Evolutionary conservation across 2,113 vertebrate genomes (phyloP).

Genomic region (Ameiurus melas): DNA sequence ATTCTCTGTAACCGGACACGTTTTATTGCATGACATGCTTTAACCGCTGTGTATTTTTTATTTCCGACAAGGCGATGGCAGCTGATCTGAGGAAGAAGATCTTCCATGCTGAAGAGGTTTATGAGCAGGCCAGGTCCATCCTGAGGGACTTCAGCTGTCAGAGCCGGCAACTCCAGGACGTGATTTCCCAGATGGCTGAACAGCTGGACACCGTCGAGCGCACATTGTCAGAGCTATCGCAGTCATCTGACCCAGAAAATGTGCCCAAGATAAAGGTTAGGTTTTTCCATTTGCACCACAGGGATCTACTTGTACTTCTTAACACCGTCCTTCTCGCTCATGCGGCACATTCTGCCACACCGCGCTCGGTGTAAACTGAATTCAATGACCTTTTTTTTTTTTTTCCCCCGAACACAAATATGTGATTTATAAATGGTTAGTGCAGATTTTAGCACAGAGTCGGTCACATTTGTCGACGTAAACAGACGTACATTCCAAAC

Average conservation of each 20-base stretch:
- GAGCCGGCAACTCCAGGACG: constrained; percentile 81
- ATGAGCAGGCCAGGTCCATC: constrained; percentile 79
- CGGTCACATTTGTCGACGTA: neutral
- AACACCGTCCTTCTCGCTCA: neutral
- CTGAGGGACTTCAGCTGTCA: constrained; percentile 84
- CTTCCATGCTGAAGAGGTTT: constrained; percentile 81
- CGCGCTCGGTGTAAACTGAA: neutral
- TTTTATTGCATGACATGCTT: neutral
- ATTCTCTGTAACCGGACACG: neutral
- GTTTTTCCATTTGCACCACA: neutral
- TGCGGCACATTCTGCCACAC: neutral
- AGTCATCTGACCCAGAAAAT: constrained; percentile 74
- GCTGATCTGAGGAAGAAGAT: constrained; percentile 88
- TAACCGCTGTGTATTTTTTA: neutral
- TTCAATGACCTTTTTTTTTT: neutral
- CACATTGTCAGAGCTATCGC: constrained; percentile 71
- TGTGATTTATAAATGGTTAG: neutral
- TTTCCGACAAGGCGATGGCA: constrained; percentile 82
- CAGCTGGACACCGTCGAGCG: constrained; percentile 79
- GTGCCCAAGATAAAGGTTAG: constrained; percentile 85
- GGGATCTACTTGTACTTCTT: neutral
- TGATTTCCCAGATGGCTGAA: constrained; percentile 75
- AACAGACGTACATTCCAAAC: neutral
- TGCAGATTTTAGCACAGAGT: neutral
- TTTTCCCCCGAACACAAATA: neutral